Evolutionary conservation across 1,140 invertebrate genomes (phyloP), one percentile per base, ranked within the genome.

Genomic region (Bicyclus anynana): DNA sequence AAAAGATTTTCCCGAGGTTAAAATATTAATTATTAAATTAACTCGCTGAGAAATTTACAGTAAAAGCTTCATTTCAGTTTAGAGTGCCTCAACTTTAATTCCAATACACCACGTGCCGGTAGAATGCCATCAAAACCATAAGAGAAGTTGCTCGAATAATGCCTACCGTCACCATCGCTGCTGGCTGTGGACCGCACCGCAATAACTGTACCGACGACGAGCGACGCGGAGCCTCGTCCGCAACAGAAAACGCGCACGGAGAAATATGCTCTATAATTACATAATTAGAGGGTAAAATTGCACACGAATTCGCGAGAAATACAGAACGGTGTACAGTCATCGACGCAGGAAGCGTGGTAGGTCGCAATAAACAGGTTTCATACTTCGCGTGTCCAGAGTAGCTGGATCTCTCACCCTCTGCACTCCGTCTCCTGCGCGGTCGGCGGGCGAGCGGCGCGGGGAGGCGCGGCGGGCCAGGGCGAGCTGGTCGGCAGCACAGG

Each of bases 321-420:
- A 60, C 60, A 42, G 58, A 52, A 57, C 46, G 52, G 57, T 57
- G 53, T 53, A 56, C 50, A 54, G 38, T 57, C 35, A 65, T 47
- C 62, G 52, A 54, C 40, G 67, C 69, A 74, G 69, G 72, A 73
- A 77, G 62, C 74, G 59, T 66, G 74, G 72, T 69, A 69, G 72
- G 69, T 73, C 70, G 70, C 65, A 56, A 61, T 73, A 73, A 75
- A 76, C 73, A 71, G 70, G 73, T 76, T 73, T 71, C 59, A 69
- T 59, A 70, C 64, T 64, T 42, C 52, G 49, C 40, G 29, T 59
- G 59, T n/a, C 69, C 69, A 69, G 27, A 51, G 20, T 48, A 51
- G 9, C 1, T 38, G 54, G 74, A 74, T 27, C 69, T 49, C 37
- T 57, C 53, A 40, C 35, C 38, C 38, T 56, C 9, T 23, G 18